A percentile compares a stretch with the other conserved stretches of the same genome.
Conservation (phyloP, 2,113 vertebrate genomes). For the Parotia lawesii region DNA sequence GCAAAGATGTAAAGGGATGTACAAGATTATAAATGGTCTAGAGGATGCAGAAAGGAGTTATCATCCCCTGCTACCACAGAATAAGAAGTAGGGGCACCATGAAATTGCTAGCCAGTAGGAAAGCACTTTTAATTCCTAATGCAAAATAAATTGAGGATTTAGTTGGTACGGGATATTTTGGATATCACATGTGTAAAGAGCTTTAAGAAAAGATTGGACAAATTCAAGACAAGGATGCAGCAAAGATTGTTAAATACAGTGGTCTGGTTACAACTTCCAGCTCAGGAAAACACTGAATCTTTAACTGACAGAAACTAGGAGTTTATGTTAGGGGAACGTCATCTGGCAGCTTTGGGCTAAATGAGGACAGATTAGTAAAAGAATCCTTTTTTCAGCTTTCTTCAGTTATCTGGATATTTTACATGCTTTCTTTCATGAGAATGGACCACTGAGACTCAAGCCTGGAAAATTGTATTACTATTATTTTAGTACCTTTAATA, state of each 20-base stretch:
- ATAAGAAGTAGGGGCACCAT: background rate
- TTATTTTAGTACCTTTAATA: background rate
- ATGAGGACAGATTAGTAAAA: background rate
- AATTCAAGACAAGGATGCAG: background rate
- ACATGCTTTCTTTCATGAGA: background rate
- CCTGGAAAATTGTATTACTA: background rate
- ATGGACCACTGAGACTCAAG: background rate
- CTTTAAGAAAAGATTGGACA: background rate
- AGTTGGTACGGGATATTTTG: background rate
- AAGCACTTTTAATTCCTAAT: background rate
- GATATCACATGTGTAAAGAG: background rate
- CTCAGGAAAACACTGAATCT: background rate
- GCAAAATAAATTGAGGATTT: background rate
- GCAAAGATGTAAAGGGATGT: background rate
- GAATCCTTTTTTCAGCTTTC: background rate
- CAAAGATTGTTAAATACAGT: background rate
- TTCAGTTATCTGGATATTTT: background rate
- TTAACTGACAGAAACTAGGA: background rate
- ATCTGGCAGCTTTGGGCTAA: background rate
- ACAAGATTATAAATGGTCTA: background rate
- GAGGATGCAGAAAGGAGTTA: background rate
- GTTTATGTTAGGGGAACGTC: background rate
- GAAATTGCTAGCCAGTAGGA: background rate
- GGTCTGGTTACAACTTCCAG: background rate
- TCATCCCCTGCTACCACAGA: background rate